Percentiles rank a stretch among this genome's conserved stretches.
Evolutionary conservation across 2,113 vertebrate species (phyloP).

Genomic region (Otolemur garnettii): DNA sequence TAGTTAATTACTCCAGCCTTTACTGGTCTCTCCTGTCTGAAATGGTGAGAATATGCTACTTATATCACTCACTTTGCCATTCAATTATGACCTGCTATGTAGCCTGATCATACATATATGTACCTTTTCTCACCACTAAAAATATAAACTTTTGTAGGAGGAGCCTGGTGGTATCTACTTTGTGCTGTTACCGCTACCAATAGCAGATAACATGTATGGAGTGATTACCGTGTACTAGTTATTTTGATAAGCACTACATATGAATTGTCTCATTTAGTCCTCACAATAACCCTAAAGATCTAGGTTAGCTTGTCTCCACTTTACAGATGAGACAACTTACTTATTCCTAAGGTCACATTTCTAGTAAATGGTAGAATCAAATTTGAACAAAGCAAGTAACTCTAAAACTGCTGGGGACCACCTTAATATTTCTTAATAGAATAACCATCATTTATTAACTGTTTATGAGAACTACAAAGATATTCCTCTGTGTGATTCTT

Average conservation of each 20-base stretch:
- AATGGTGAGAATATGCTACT: slow-evolving; percentile 18
- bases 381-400: slow-evolving; percentile 40
- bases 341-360: slow-evolving; percentile 12
- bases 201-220: background rate
- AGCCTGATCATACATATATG: background rate
- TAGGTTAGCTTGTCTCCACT: slow-evolving; percentile 2
- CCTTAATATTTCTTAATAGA: background rate
- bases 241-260: slow-evolving; percentile 27
- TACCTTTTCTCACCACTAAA: slow-evolving; percentile 38
- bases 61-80: slow-evolving; percentile 28
- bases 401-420: background rate
- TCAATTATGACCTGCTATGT: background rate
- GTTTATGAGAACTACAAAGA: background rate
- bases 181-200: slow-evolving; percentile 1
- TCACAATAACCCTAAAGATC: background rate
- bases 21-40: background rate
- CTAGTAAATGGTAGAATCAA: slow-evolving; percentile 32
- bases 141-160: slow-evolving; percentile 9
- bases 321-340: slow-evolving; percentile 29
- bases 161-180: background rate
- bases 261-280: slow-evolving; percentile 8
- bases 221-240: background rate
- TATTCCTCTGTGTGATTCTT: background rate
- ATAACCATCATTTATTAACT: background rate
- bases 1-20: background rate